phyloP scores from a whole-genome alignment of 2,888 invertebrate species.

The Eupelmus urozonus region DNA sequence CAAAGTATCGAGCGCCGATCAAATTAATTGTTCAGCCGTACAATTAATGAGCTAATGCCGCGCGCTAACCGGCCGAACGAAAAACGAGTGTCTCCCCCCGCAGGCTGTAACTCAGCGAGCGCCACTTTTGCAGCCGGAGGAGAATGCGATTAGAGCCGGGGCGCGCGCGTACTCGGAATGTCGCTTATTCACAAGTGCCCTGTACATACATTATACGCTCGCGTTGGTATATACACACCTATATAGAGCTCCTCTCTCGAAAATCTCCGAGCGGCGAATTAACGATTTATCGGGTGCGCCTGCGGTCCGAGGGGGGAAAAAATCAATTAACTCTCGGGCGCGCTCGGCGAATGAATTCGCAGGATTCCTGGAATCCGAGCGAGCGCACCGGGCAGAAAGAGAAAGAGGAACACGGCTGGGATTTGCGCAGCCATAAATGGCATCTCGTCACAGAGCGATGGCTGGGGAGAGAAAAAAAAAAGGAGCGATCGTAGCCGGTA shows the following conservation, averaged over 20 bases:
- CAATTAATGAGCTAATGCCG: background rate
- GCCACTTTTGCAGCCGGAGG: too few relatives aligned
- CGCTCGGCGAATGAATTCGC: constrained; percentile 6
- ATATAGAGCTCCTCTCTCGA: background rate
- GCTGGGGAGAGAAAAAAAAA: constrained; percentile 1
- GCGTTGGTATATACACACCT: too few relatives aligned
- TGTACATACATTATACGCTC: background rate
- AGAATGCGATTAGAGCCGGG: background rate
- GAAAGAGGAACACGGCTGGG: background rate
- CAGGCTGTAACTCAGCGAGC: too few relatives aligned
- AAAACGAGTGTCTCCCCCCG: background rate
- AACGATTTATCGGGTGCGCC: background rate
- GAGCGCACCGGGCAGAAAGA: background rate
- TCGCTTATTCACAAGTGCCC: too few relatives aligned
- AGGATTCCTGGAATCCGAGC: constrained; percentile 33
- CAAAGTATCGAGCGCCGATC: background rate
- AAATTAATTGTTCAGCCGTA: constrained; percentile 6
- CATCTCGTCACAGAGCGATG: constrained; percentile 18
- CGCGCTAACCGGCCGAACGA: background rate
- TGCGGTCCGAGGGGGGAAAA: background rate
- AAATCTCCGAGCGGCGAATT: constrained; percentile 3
- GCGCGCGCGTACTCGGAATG: too few relatives aligned
- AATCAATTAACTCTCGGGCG: constrained; percentile 30
- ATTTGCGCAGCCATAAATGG: constrained; percentile 50
- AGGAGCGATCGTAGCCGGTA: background rate